These are phyloP conservation scores for Paraescarpia echinospica DNA, from an alignment of 1,140 invertebrate genomes.

Conservation along the genomic window DNA sequence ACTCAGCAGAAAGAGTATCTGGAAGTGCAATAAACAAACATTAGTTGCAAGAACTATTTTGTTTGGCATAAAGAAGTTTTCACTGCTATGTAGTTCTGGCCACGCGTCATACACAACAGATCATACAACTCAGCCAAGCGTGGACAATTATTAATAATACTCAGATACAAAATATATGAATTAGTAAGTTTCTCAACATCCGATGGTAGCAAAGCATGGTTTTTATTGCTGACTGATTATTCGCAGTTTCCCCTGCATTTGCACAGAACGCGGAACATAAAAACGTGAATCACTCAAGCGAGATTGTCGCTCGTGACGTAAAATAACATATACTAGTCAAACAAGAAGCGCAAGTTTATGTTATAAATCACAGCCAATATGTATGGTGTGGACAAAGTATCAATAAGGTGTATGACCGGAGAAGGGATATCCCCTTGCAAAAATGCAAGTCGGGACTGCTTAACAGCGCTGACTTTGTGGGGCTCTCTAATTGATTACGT, in stretches of 20 bases:
- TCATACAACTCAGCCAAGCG: neutral
- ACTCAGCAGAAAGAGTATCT: conserved; percentile 91
- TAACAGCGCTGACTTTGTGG: too few relatives aligned
- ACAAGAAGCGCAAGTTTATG: too few relatives aligned
- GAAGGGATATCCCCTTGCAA: too few relatives aligned
- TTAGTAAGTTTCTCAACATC: neutral
- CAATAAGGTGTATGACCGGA: too few relatives aligned
- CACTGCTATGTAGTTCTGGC: neutral
- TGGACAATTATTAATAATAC: too few relatives aligned
- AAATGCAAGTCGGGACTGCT: too few relatives aligned
- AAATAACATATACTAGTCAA: too few relatives aligned
- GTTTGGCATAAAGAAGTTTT: neutral
- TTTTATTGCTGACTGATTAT: neutral
- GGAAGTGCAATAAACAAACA: conserved; percentile 36
- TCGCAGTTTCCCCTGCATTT: neutral
- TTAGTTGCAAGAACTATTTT: neutral
- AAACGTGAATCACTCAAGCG: neutral
- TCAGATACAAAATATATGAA: neutral
- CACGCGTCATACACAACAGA: neutral
- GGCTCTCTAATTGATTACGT: too few relatives aligned
- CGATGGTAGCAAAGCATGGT: neutral
- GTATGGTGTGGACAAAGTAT: too few relatives aligned
- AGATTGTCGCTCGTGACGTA: too few relatives aligned
- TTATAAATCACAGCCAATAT: too few relatives aligned
- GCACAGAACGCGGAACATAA: neutral